phyloP scores from a whole-genome alignment of 2,797 vertebrate genomes.

The Sphaeramia orbicularis region DNA sequence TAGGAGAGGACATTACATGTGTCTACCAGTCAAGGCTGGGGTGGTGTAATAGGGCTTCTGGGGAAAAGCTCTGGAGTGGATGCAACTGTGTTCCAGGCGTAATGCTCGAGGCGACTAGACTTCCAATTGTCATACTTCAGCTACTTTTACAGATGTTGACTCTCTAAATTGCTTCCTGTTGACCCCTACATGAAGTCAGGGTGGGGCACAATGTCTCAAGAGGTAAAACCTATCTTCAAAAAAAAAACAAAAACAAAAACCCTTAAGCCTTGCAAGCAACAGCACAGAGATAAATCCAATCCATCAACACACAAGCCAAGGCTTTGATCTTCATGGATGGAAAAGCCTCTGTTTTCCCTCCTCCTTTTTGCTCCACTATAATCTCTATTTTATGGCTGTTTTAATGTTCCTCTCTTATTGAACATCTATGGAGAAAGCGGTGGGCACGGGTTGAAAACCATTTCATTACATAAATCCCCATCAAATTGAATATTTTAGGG shows the following conservation, averaged over 20 bases:
- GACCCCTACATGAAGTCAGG: conserved; percentile 13
- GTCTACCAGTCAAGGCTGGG: no score
- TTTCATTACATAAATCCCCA: conserved; percentile 12
- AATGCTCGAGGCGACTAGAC: not conserved
- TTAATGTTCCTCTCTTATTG: conserved; percentile 28
- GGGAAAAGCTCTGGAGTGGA: no score
- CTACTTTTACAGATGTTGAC: conserved; percentile 21
- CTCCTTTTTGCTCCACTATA: conserved; percentile 38
- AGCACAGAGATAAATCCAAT: conserved; percentile 43
- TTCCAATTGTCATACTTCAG: conserved; percentile 20
- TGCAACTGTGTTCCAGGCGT: no score
- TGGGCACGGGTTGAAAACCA: conserved; percentile 9
- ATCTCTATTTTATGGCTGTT: conserved; percentile 46
- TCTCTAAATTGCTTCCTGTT: conserved; percentile 40
- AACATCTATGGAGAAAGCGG: conserved; percentile 19
- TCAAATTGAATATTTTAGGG: not conserved
- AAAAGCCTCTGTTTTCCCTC: conserved; percentile 43
- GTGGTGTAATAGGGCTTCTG: no score
- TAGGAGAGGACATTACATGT: no score
- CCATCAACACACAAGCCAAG: conserved; percentile 39
- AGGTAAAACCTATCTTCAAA: conserved; percentile 42
- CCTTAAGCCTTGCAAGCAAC: conserved; percentile 35
- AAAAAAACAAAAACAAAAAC: no score
- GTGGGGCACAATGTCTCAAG: conserved; percentile 13
- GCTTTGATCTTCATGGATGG: conserved; percentile 44